These are phyloP conservation scores for Xiphophorus couchianus DNA, from an alignment of 2,113 vertebrate genomes.

Conservation along the genomic window DNA sequence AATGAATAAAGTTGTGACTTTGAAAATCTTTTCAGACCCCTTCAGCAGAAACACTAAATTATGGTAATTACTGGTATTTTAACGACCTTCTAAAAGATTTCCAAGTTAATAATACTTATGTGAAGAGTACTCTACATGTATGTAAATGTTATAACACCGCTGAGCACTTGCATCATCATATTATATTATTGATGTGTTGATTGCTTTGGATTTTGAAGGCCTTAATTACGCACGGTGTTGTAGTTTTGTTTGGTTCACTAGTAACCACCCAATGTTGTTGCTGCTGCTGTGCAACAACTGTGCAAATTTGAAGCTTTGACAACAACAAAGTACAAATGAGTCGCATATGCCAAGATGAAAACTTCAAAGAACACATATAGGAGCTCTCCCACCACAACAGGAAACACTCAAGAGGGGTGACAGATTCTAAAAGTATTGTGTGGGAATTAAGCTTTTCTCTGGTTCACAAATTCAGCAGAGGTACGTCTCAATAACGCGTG, in stretches of 20 bases:
- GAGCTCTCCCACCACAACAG: constrained; percentile 42
- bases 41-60: neutral
- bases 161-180: neutral
- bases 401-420: constrained; percentile 30
- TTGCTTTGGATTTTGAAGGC: neutral
- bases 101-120: no score
- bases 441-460: neutral
- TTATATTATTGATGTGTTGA: neutral
- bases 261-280: neutral
- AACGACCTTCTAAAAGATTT: neutral
- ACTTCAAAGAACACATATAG: constrained; percentile 8
- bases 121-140: neutral
- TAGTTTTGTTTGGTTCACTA: neutral
- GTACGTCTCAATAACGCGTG: neutral
- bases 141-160: neutral
- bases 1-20: neutral
- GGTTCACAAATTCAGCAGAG: constrained; percentile 11
- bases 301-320: constrained; percentile 33
- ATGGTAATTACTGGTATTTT: neutral
- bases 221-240: neutral
- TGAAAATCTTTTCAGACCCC: neutral
- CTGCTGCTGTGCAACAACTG: neutral
- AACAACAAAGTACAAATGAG: constrained; percentile 27
- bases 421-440: neutral
- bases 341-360: constrained; percentile 17